Evolutionary conservation across 1,140 invertebrate species (phyloP).

Genomic region (Cyphomyrmex costatus): DNA sequence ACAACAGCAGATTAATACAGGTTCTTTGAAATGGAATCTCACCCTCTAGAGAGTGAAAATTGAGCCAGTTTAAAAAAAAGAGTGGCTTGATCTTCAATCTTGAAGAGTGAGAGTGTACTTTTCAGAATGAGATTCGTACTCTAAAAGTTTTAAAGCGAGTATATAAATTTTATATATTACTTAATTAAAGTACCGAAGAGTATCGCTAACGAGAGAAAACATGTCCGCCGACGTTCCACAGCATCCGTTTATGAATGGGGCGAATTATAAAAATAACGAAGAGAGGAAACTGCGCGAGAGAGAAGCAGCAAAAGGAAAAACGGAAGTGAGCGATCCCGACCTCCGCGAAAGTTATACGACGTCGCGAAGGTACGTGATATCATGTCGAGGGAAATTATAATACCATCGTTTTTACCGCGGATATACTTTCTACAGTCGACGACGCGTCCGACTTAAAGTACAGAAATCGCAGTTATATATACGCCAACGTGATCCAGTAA

Average conservation of each 20-base stretch:
- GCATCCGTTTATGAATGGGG: not conserved
- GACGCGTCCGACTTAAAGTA: constrained; percentile 31
- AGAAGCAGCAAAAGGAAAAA: constrained; percentile 7
- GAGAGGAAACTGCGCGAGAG: not conserved
- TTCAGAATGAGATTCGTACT: no score
- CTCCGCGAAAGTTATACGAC: constrained; percentile 44
- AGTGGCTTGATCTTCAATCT: no score
- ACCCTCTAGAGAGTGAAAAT: no score
- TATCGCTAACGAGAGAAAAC: not conserved
- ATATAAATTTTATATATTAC: not conserved
- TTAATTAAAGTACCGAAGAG: not conserved
- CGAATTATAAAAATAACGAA: not conserved
- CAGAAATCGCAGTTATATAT: constrained; percentile 55
- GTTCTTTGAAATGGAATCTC: no score
- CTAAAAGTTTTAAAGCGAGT: no score
- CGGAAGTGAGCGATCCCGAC: constrained; percentile 1
- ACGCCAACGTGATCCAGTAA: not conserved
- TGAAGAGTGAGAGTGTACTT: no score
- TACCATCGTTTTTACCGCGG: constrained; percentile 41
- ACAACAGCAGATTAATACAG: not conserved
- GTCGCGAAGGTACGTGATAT: constrained; percentile 53
- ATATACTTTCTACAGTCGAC: constrained; percentile 56
- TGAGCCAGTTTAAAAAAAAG: no score
- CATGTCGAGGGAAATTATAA: constrained; percentile 43
- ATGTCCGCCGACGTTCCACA: not conserved